Evolutionary conservation across 2,888 invertebrate species (phyloP).

Genomic region (Polietes domitor): DNA sequence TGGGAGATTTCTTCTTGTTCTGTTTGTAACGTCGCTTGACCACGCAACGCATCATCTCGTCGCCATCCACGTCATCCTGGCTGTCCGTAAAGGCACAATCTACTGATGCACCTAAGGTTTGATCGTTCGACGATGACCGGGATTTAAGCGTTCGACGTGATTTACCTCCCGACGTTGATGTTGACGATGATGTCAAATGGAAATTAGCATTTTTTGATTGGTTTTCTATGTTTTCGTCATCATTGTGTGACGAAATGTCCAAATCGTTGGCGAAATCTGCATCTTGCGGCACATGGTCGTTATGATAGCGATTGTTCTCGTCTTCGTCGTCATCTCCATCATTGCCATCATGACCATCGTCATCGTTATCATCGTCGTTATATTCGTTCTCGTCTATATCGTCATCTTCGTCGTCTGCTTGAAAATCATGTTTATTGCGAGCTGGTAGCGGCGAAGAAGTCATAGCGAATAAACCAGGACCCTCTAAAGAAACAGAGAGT

Average conservation of each 20-base stretch:
- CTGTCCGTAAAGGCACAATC: conserved; percentile 70
- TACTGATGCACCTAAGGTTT: conserved; percentile 50
- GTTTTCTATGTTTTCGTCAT: conserved; percentile 58
- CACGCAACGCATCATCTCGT: conserved; percentile 72
- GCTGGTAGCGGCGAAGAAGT: conserved; percentile 84
- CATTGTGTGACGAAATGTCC: conserved; percentile 72
- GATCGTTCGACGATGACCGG: conserved; percentile 37
- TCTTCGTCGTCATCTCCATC: conserved; percentile 68
- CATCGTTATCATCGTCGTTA: conserved; percentile 73
- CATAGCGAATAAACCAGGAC: conserved; percentile 87
- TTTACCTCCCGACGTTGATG: conserved; percentile 22
- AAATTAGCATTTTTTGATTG: conserved; percentile 59
- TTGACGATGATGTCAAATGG: conserved; percentile 30
- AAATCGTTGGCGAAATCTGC: conserved; percentile 73
- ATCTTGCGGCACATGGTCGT: conserved; percentile 24
- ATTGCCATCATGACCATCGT: conserved; percentile 72
- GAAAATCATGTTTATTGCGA: conserved; percentile 65
- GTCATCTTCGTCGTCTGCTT: conserved; percentile 69
- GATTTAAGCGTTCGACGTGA: conserved; percentile 39
- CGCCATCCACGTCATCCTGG: conserved; percentile 73
- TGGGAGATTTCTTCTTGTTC: conserved; percentile 74
- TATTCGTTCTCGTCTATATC: conserved; percentile 72
- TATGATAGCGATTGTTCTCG: conserved; percentile 60
- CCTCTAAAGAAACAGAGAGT: conserved; percentile 93
- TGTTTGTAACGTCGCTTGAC: conserved; percentile 78